Percentiles rank a stretch among this genome's conserved stretches.
Conservation (phyloP, 1,140 invertebrate genomes). For the Trachelipus rathkii region DNA sequence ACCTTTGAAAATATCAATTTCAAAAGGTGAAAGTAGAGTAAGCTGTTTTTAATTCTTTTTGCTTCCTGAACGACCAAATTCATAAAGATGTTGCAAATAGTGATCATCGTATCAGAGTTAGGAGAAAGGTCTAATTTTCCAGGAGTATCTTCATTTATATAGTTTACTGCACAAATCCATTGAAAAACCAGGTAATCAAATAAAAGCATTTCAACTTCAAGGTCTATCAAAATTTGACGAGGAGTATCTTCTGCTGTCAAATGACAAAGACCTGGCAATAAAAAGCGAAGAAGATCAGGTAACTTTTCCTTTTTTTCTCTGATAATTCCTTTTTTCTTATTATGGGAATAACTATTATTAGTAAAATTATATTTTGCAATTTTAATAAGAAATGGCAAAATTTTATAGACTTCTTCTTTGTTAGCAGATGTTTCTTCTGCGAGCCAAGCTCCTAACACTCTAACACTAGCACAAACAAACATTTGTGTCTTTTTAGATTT, state of each 20-base stretch:
- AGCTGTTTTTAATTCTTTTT: constrained; percentile 69
- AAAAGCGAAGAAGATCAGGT: constrained; percentile 69
- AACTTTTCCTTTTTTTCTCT: constrained; percentile 56
- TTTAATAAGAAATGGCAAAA: constrained; percentile 51
- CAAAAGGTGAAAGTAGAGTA: constrained; percentile 69
- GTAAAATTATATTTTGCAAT: constrained; percentile 44
- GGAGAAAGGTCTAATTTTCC: background rate
- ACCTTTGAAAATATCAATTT: constrained; percentile 82
- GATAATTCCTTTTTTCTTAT: constrained; percentile 34
- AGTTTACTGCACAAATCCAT: constrained; percentile 27
- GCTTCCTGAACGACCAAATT: constrained; percentile 83
- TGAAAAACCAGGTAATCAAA: constrained; percentile 47
- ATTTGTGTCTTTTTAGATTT: constrained; percentile 37
- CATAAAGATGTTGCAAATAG: constrained; percentile 86
- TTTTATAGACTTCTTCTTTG: constrained; percentile 70
- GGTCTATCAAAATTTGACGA: constrained; percentile 70
- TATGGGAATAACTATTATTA: constrained; percentile 32
- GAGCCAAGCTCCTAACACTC: constrained; percentile 80
- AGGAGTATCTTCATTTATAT: background rate
- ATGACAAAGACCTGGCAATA: constrained; percentile 83
- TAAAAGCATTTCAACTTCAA: constrained; percentile 49
- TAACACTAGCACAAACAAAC: constrained; percentile 61
- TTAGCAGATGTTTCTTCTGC: constrained; percentile 87
- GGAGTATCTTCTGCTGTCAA: constrained; percentile 83
- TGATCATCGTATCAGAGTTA: constrained; percentile 61